phyloP scores from a whole-genome alignment of 2,113 vertebrate genomes.

The Rhea americana region DNA sequence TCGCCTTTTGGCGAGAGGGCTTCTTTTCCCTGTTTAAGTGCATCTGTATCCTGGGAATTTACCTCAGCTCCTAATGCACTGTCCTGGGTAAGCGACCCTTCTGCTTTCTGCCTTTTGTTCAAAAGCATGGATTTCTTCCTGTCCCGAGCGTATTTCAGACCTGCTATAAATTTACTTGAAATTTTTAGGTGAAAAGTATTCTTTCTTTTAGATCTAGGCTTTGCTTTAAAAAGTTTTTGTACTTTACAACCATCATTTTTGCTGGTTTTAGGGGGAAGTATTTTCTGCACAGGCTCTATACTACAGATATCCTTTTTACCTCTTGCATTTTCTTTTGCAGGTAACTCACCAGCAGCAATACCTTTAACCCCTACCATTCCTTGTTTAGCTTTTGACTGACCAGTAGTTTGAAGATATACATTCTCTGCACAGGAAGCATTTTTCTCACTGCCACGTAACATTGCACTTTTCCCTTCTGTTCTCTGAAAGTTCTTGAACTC shows the following conservation, averaged over 20 bases:
- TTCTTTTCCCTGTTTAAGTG: neutral
- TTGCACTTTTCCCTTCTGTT: neutral
- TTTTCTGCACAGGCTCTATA: neutral
- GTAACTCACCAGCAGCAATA: neutral
- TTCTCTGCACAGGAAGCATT: neutral
- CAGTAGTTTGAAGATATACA: neutral
- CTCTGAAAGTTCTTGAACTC: neutral
- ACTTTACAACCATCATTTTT: neutral
- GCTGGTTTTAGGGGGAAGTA: neutral
- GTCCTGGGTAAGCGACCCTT: slow-evolving; percentile 12
- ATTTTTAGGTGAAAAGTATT: slow-evolving; percentile 6
- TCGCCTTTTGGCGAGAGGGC: neutral
- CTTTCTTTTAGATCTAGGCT: slow-evolving; percentile 17
- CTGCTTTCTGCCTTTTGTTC: slow-evolving; percentile 27
- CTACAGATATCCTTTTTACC: neutral
- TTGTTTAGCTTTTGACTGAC: slow-evolving; percentile 40
- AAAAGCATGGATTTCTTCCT: slow-evolving; percentile 48
- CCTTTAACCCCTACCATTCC: neutral
- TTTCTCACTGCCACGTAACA: slow-evolving; percentile 10
- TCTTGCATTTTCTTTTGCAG: neutral
- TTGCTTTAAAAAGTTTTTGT: neutral
- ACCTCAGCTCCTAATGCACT: neutral
- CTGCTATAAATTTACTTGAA: slow-evolving; percentile 44
- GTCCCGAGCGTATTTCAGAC: slow-evolving; percentile 35
- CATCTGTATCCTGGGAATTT: neutral